These are phyloP conservation scores for Drosophila greeni DNA, from an alignment of 2,888 invertebrate species.

Conservation along the genomic window DNA sequence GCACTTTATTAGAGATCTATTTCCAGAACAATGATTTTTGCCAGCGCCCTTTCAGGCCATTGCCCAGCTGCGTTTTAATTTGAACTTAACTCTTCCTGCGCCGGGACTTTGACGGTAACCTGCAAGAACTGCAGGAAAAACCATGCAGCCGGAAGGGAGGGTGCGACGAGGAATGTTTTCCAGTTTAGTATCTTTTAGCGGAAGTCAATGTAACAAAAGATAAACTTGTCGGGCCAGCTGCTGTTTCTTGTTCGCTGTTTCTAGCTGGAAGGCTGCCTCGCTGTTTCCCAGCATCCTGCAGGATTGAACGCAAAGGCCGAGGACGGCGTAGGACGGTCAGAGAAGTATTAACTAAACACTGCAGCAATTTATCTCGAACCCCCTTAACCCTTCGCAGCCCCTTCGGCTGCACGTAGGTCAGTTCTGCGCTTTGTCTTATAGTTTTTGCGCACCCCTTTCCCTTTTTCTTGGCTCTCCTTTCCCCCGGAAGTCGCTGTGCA, in stretches of 20 bases:
- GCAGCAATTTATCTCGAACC: constrained; percentile 69
- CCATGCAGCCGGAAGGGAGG: constrained; percentile 27
- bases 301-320: constrained; percentile 46
- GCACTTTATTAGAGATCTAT: constrained; percentile 6
- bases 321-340: constrained; percentile 42
- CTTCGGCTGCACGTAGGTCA: constrained; percentile 54
- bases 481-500: constrained; percentile 56
- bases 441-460: constrained; percentile 37
- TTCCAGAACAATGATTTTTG: constrained; percentile 37
- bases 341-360: constrained; percentile 72
- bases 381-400: constrained; percentile 12
- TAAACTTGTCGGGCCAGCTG: constrained; percentile 72
- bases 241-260: constrained; percentile 44
- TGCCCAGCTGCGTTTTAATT: constrained; percentile 60
- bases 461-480: background rate
- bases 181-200: constrained; percentile 72
- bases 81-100: constrained; percentile 67
- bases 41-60: constrained; percentile 38
- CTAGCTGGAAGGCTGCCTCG: constrained; percentile 14
- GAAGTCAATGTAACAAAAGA: constrained; percentile 75
- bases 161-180: constrained; percentile 48
- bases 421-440: constrained; percentile 61
- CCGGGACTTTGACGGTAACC: constrained; percentile 36
- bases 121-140: constrained; percentile 17
- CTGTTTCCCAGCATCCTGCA: constrained; percentile 14